phyloP scores from a whole-genome alignment of 2,888 invertebrate species.

The Caenorhabditis sinica region DNA sequence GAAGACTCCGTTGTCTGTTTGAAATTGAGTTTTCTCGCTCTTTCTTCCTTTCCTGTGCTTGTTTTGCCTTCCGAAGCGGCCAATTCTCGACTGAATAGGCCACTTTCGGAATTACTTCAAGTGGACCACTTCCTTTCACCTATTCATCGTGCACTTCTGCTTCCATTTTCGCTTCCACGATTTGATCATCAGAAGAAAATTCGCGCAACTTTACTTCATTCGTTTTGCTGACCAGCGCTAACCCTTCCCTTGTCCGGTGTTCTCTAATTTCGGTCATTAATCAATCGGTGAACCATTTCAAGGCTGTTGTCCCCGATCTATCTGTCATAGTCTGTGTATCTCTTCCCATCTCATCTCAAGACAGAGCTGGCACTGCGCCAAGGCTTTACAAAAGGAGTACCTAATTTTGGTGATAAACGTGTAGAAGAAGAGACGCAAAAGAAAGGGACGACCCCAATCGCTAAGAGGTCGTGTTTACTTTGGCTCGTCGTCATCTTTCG shows the following conservation, averaged over 20 bases:
- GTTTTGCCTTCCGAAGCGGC: conserved; percentile 38
- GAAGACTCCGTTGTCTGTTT: conserved; percentile 16
- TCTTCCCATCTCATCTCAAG: neutral
- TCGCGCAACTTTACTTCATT: conserved; percentile 27
- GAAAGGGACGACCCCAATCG: conserved; percentile 34
- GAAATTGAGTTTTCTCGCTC: conserved; percentile 56
- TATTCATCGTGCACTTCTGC: conserved; percentile 49
- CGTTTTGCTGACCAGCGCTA: conserved; percentile 13
- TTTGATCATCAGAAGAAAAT: conserved; percentile 35
- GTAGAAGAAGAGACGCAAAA: neutral
- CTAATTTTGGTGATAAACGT: conserved; percentile 51
- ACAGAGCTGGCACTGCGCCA: conserved; percentile 41
- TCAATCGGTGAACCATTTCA: conserved; percentile 39
- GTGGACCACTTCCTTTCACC: conserved; percentile 41
- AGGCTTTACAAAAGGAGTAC: conserved; percentile 26
- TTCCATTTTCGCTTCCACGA: conserved; percentile 10
- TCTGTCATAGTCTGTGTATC: conserved; percentile 15
- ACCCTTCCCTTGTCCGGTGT: conserved; percentile 5
- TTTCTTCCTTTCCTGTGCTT: conserved; percentile 23
- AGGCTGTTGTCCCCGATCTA: conserved; percentile 30
- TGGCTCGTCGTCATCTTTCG: conserved; percentile 64
- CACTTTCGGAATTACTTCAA: conserved; percentile 64
- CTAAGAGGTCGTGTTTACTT: conserved; percentile 55
- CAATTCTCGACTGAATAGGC: conserved; percentile 61
- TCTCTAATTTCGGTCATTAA: conserved; percentile 30